Base-by-base conservation (phyloP, 2,797 vertebrate genomes). In the Thalassophryne amazonica region DNA sequence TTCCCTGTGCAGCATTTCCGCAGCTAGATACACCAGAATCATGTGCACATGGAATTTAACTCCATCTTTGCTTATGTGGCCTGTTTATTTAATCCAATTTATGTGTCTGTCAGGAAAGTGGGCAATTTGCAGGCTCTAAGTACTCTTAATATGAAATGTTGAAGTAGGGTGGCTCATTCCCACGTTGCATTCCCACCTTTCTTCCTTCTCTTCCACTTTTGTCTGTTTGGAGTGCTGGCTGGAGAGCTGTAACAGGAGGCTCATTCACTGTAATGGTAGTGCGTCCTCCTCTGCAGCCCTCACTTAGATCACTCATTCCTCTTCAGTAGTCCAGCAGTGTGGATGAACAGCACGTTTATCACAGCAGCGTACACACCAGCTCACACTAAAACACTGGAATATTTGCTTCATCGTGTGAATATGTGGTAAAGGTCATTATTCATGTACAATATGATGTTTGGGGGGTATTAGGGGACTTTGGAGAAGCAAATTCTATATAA, bases 271-370 rank as follows among this genome's bases (percentile, higher is more conserved):
- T 73, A 75, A 83, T 83, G 80, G 75, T 39, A 61, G 70, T 57
- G 74, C 76, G n/a, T 82, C 73, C 80, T 85, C 83, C 86, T 85
- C 83, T 83, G 82, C 80, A 84, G 58, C 64, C 49, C 83, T 83
- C 72, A 69, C 73, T 77, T 65, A 50, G 55, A 70, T 86, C 84
- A 84, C 84, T 84, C 80, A 82, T 78, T 81, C 77, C 76, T 78
- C 84, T 83, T 69, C 66, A 71, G 19, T 61, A 42, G 73, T 67
- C 37, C 74, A 38, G 52, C 54, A 35, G 64, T 41, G 56, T 25
- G 43, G 31, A 8, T 67, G 69, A 70, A 68, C 65, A 61, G 43
- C 63, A 64, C 56, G 24, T 75, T 76, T 76, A 72, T 74, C 46
- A 63, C 42, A 29, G 59, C 51, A 53, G 66, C 49, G 57, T 33